Evolutionary conservation across 2,888 invertebrate genomes (phyloP).

Genomic region (Tetropium fuscum): DNA sequence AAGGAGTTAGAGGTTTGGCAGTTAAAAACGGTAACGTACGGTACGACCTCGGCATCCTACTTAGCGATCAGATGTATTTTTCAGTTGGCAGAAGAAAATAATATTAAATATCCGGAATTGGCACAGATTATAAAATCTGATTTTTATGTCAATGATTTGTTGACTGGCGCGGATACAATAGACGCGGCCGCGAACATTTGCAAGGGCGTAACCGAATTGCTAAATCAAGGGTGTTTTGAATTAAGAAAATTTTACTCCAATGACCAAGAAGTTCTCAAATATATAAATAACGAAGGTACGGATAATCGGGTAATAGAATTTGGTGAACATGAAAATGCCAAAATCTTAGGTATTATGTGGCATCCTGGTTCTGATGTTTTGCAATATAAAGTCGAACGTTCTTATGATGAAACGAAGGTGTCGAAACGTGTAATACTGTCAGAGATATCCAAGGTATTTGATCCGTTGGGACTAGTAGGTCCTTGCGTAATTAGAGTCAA

Average conservation of each 20-base stretch:
- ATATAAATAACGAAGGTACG: not conserved
- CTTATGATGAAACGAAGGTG: not conserved
- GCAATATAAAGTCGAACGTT: not conserved
- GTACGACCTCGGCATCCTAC: not conserved
- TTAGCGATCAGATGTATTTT: constrained; percentile 9
- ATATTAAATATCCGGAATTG: not conserved
- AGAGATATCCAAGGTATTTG: constrained; percentile 36
- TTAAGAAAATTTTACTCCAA: constrained; percentile 20
- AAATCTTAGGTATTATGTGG: not conserved
- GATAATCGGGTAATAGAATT: not conserved
- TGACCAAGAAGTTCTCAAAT: not conserved
- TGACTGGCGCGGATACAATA: constrained; percentile 15
- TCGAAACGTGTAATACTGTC: constrained; percentile 34
- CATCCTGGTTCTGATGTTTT: not conserved
- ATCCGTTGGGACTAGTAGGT: constrained; percentile 38
- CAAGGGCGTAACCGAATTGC: not conserved
- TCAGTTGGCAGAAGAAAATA: not conserved
- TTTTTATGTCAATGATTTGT: constrained; percentile 30
- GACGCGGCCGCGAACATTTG: constrained; percentile 4
- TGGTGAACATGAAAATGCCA: not conserved
- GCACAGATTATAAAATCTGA: not conserved
- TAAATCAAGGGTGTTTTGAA: not conserved
- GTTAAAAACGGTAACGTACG: constrained; percentile 10
- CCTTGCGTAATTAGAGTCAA: constrained; percentile 35
- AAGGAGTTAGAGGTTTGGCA: too few relatives aligned